A percentile compares a stretch with the other conserved stretches of the same genome.
Evolutionary conservation across 2,113 vertebrate species (phyloP).

Genomic region (Rattus rattus): DNA sequence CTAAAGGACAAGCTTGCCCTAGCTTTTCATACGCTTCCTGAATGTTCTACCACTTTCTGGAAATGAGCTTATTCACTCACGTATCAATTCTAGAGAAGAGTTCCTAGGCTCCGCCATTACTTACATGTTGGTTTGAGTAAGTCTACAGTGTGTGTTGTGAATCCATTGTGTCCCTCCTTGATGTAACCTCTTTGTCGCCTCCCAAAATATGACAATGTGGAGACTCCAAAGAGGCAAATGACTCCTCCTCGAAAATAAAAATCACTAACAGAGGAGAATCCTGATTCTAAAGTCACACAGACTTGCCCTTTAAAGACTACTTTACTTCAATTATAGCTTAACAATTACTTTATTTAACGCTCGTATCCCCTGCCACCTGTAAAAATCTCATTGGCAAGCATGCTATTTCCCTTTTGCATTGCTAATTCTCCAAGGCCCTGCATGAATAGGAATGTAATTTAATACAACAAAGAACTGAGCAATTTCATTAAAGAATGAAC

Average conservation of each 20-base stretch:
- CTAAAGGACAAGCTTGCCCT: neutral
- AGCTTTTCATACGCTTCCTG: neutral
- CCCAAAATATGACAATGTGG: neutral
- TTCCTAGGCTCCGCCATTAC: neutral
- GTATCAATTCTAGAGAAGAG: neutral
- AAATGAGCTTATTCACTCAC: neutral
- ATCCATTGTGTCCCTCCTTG: too few relatives aligned
- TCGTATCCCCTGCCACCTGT: neutral
- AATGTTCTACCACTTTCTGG: neutral
- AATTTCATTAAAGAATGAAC: neutral
- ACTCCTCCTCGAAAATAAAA: neutral
- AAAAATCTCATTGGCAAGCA: neutral
- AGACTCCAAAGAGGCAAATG: neutral
- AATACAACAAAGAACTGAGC: neutral
- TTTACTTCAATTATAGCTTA: neutral
- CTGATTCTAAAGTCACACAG: neutral
- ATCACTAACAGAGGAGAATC: neutral
- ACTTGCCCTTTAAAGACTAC: neutral
- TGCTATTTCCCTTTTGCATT: neutral
- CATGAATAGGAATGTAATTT: neutral
- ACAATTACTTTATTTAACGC: neutral
- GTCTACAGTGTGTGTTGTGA: neutral
- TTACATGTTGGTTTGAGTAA: neutral
- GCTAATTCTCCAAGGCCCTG: neutral
- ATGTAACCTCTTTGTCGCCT: neutral